Evolutionary conservation across 2,113 vertebrate species (phyloP).

Genomic region (Megaceryle maxima): DNA sequence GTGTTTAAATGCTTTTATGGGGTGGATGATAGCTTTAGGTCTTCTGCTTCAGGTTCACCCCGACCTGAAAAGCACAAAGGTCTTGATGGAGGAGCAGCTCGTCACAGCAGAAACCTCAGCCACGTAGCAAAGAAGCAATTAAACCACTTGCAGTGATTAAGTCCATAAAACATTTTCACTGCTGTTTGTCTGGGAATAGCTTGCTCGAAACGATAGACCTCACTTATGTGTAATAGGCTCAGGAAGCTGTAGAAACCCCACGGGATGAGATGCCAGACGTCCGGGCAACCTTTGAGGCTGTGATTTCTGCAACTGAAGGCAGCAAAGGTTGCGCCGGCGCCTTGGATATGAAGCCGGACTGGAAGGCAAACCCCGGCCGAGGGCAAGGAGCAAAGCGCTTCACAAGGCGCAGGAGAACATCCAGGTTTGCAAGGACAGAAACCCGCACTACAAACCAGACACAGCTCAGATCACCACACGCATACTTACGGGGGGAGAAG

Average conservation of each 20-base stretch:
- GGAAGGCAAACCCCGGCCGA: neutral
- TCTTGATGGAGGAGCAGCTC: neutral
- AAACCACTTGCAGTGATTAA: neutral
- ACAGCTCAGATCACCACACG: neutral
- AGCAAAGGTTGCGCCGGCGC: neutral
- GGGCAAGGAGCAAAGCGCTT: neutral
- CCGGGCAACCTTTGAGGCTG: neutral
- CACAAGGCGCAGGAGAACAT: too few relatives aligned
- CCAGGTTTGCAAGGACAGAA: neutral
- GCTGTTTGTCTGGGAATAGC: conserved; percentile 6
- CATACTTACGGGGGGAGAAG: rapidly evolving
- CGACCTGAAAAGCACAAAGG: neutral
- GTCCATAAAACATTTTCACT: neutral
- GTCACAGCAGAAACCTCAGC: neutral
- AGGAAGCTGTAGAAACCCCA: neutral
- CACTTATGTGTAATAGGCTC: neutral
- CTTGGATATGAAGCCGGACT: neutral
- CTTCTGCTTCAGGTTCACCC: neutral
- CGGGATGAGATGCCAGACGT: neutral
- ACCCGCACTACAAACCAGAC: neutral
- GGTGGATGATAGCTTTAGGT: neutral
- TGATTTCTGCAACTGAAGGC: neutral
- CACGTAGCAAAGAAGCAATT: neutral
- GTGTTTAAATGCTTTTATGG: neutral
- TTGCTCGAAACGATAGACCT: neutral